Evolutionary conservation across 2,888 invertebrate genomes (phyloP), one percentile per base, ranked within the genome.

Genomic region (Anthrax anthrax): DNA sequence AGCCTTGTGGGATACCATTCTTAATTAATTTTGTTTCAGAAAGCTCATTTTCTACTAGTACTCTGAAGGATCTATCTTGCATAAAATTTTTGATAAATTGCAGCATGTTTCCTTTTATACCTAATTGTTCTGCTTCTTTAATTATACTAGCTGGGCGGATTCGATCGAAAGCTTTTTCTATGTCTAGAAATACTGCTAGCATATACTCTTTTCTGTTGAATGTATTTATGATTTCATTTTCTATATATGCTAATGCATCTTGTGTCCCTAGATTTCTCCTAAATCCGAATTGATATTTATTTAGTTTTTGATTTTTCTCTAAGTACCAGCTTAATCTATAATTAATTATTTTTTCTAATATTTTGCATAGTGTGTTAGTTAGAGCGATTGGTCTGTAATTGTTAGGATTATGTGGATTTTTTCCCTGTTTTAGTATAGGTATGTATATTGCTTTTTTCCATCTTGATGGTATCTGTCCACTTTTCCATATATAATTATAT

Each of bases 261-360:
- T 6, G 3, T 12, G 39, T 39, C 9, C 39, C 16, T 9, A 14
- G 13, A 14, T 39, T 3, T 39, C 23, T 19, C 23, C 39, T 39
- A 6, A 38, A 44, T 4, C 29, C 27, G 14, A 18, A 44, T 27
- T 38, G 38, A 3, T 13, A 32, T 38, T 17, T 32, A n/a, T 29
- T 39, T 2, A 44, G 9, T 34, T 14, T 23, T 16, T 29, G 8
- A 10, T 42, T 38, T 23, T 42, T 14, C 18, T 46, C 37, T 18
- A 23, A 17, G n/a, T 17, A 46, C 37, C 42, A 46, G 10, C 9
- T 6, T 12, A 46, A 13, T 29, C 46, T 18, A 16, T 42, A 37
- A 17, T 37, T 46, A 17, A 46, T 41, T 23, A 46, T 46, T 19
- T 34, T 36, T 46, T 46, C 41, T 3, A 46, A 14, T 16, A 37